These are phyloP conservation scores for Reticulitermes speratus DNA, from an alignment of 1,140 invertebrate species.

Conservation along the genomic window DNA sequence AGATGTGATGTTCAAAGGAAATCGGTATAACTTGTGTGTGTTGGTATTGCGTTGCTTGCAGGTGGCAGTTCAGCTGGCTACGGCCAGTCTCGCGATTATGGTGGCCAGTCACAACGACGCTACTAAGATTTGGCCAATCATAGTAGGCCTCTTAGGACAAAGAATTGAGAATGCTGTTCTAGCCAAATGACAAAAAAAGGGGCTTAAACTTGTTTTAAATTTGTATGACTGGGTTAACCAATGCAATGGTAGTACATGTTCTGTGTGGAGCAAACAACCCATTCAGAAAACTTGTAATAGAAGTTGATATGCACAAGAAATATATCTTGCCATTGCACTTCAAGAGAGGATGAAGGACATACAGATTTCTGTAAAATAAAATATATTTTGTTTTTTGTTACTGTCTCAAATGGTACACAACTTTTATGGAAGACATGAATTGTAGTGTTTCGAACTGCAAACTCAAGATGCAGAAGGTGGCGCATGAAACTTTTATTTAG, in stretches of 20 bases:
- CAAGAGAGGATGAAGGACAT: not conserved
- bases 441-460: not conserved
- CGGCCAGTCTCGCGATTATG: conserved; percentile 32
- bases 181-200: not conserved
- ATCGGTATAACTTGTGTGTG: conserved; percentile 23
- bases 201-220: not conserved
- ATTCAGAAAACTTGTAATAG: not conserved
- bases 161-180: conserved; percentile 16
- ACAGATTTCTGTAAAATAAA: not conserved
- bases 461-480: not conserved
- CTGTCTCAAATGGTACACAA: not conserved
- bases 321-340: conserved; percentile 18
- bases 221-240: not conserved
- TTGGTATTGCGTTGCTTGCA: conserved; percentile 31
- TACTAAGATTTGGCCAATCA: conserved; percentile 27
- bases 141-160: conserved; percentile 3
- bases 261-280: conserved; percentile 8
- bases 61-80: conserved; percentile 34
- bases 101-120: conserved; percentile 31
- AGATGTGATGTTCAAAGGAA: not conserved
- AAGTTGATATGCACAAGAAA: conserved; percentile 13
- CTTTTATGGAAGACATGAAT: conserved; percentile 1
- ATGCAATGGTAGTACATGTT: not conserved
- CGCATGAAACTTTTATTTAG: not conserved
- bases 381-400: not conserved